Conservation (phyloP, 2,113 vertebrate species). For the Asarcornis scutulata region DNA sequence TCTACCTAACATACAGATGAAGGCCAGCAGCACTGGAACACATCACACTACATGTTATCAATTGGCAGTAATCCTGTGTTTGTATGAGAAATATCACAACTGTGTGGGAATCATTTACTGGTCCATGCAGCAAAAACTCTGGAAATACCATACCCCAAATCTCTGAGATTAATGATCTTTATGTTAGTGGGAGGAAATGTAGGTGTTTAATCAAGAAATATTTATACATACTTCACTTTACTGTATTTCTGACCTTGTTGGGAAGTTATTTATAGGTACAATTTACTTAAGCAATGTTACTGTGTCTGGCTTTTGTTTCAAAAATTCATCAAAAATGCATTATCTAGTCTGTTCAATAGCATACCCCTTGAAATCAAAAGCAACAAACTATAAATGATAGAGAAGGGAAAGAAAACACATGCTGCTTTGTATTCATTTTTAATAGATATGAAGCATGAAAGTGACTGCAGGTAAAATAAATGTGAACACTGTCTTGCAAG, state of each 20-base stretch:
- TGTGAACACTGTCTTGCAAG: rapidly evolving
- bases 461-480: neutral
- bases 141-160: neutral
- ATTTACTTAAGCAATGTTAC: constrained; percentile 48
- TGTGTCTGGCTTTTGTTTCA: constrained; percentile 46
- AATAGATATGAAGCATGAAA: constrained; percentile 6
- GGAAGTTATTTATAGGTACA: constrained; percentile 42
- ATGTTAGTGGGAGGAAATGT: neutral
- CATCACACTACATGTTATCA: neutral
- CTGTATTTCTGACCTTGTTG: constrained; percentile 38
- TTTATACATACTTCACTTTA: constrained; percentile 31
- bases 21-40: neutral
- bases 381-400: constrained; percentile 29
- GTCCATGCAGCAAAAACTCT: neutral
- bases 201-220: neutral
- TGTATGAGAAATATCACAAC: constrained; percentile 21
- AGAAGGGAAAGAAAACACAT: constrained; percentile 17
- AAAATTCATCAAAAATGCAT: constrained; percentile 52
- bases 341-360: constrained; percentile 54
- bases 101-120: neutral
- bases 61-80: neutral
- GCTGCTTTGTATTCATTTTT: constrained; percentile 39
- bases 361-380: constrained; percentile 60
- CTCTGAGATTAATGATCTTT: neutral
- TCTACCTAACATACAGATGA: neutral